Conservation (phyloP, 92 coral and sea anemone genomes). For the Epizoanthus stellaris region DNA sequence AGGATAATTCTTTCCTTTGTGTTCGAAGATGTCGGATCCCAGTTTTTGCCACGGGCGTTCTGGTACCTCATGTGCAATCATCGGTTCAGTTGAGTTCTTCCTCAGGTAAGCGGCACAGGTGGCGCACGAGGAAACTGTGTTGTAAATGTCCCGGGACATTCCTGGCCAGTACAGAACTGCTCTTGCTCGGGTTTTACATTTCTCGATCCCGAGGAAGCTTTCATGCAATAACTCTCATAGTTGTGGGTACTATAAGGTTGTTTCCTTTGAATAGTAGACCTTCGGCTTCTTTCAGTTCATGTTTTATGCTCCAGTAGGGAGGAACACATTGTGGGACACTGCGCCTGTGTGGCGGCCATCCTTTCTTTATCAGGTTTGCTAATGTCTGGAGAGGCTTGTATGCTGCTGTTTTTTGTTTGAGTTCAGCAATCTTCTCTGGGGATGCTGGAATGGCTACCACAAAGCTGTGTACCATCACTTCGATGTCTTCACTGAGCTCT, state of each 20-base stretch:
- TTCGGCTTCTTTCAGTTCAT: slow-evolving; percentile 28
- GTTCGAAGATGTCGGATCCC: slow-evolving; percentile 18
- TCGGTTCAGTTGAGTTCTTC: slow-evolving; percentile 37
- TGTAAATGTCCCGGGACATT: slow-evolving; percentile 32
- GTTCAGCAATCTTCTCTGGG: slow-evolving; percentile 25
- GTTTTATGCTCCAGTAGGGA: slow-evolving; percentile 24
- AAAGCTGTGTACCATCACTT: slow-evolving; percentile 49
- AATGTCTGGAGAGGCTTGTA: slow-evolving; percentile 20
- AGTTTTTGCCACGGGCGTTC: slow-evolving; percentile 42
- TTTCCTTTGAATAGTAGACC: slow-evolving; percentile 28
- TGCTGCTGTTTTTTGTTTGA: slow-evolving; percentile 30
- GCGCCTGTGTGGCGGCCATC: slow-evolving; percentile 21
- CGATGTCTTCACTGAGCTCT: slow-evolving; percentile 47
- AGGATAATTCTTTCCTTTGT: slow-evolving; percentile 29
- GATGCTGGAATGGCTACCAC: slow-evolving; percentile 46
- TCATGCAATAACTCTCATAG: slow-evolving; percentile 24
- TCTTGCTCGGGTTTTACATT: slow-evolving; percentile 25
- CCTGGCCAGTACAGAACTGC: slow-evolving; percentile 31
- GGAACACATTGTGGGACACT: background rate
- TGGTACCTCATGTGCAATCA: slow-evolving; percentile 40
- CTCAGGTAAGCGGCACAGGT: slow-evolving; percentile 31
- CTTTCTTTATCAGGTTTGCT: slow-evolving; percentile 1
- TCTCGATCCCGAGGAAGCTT: slow-evolving; percentile 21
- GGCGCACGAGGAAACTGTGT: slow-evolving; percentile 23
- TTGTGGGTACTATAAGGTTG: slow-evolving; percentile 35